Conservation (phyloP, 2,888 invertebrate species). For the Ametastegia equiseti region DNA sequence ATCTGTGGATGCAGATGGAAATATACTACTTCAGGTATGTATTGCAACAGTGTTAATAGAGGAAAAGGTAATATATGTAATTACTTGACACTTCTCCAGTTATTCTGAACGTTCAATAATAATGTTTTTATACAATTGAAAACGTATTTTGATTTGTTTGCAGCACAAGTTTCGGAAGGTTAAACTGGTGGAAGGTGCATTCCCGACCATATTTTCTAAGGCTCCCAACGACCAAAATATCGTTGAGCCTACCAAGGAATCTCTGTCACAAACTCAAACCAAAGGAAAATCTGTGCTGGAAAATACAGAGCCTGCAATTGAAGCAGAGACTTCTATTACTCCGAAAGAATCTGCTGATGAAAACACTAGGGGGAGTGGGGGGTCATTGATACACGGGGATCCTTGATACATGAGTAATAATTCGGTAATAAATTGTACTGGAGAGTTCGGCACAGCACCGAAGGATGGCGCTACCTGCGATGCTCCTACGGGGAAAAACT, state of each 20-base stretch:
- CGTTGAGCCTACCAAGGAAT: background rate
- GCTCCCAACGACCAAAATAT: background rate
- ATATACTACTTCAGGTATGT: background rate
- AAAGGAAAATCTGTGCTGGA: background rate
- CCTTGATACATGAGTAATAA: background rate
- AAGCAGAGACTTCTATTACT: too few species aligned
- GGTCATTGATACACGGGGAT: constrained; percentile 20
- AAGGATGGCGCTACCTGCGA: constrained; percentile 2
- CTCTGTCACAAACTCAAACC: background rate
- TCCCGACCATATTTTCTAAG: background rate
- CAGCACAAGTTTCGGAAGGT: background rate
- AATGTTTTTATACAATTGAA: background rate
- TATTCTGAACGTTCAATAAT: background rate
- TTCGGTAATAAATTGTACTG: background rate
- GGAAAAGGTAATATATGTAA: too few species aligned
- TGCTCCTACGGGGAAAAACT: background rate
- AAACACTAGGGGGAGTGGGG: background rate
- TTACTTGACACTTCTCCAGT: background rate
- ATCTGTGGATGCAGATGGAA: background rate
- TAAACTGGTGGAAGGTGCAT: background rate
- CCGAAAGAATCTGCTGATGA: background rate
- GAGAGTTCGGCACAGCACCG: constrained; percentile 6
- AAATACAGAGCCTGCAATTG: background rate
- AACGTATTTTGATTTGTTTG: background rate
- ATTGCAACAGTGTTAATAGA: background rate